These are phyloP conservation scores for Azorinus chamasolen DNA, from an alignment of 2,888 invertebrate species.

Conservation along the genomic window DNA sequence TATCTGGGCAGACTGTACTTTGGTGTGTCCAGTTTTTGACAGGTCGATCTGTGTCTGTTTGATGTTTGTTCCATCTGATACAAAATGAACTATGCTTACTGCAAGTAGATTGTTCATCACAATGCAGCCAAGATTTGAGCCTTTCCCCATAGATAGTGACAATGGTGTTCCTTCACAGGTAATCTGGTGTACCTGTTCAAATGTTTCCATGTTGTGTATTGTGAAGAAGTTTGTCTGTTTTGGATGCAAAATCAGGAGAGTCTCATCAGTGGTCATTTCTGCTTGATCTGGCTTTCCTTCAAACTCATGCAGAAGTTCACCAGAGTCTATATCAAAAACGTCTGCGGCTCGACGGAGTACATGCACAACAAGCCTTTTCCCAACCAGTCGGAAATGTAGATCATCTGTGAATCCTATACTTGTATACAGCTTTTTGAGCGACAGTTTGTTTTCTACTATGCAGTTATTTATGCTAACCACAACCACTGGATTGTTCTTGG, in stretches of 20 bases:
- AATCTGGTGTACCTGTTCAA: constrained; percentile 53
- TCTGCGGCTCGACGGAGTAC: constrained; percentile 60
- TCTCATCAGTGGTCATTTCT: constrained; percentile 51
- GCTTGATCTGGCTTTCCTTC: constrained; percentile 59
- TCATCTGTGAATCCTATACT: constrained; percentile 70
- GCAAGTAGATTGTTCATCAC: constrained; percentile 40
- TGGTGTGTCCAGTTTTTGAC: constrained; percentile 9
- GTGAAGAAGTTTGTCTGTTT: constrained; percentile 61
- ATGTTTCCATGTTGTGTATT: constrained; percentile 48
- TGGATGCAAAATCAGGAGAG: constrained; percentile 56
- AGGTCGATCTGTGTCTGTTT: constrained; percentile 33
- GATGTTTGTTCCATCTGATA: constrained; percentile 32
- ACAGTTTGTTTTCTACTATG: constrained; percentile 55
- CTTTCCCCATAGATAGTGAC: constrained; percentile 23
- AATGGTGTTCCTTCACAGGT: constrained; percentile 44
- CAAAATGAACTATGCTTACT: constrained; percentile 50
- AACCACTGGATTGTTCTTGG: constrained; percentile 65
- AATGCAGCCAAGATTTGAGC: constrained; percentile 40
- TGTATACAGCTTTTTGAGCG: constrained; percentile 67
- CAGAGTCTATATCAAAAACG: constrained; percentile 58
- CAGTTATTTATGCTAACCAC: constrained; percentile 65
- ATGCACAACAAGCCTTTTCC: constrained; percentile 54
- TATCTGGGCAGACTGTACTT: constrained; percentile 40
- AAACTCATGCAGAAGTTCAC: constrained; percentile 65
- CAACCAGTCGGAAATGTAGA: constrained; percentile 61